Conservation (phyloP, 2,113 vertebrate genomes). For the Grantiella picta region DNA sequence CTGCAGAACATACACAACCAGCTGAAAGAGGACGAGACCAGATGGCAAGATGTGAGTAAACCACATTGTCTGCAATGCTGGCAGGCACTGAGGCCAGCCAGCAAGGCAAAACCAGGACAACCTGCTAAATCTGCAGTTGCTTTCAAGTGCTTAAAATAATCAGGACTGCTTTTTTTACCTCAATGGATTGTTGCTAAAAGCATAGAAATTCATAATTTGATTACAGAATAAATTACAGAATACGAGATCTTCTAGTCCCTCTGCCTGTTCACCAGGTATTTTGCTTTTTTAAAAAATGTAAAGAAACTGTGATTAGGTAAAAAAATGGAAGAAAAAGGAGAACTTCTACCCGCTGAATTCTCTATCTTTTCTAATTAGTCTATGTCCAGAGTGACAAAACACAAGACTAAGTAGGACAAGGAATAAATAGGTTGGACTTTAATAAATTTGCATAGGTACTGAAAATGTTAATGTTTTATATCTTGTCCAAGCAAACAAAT, state of each 20-base stretch:
- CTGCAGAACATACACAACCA: constrained; percentile 88
- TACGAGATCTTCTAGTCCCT: background rate
- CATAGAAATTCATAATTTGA: background rate
- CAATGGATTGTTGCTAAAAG: background rate
- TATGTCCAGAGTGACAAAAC: background rate
- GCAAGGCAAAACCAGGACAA: background rate
- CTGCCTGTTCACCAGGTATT: background rate
- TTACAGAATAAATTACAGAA: background rate
- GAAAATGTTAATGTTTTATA: background rate
- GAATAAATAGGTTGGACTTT: background rate
- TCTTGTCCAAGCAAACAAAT: background rate
- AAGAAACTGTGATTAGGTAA: background rate
- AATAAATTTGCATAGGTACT: background rate
- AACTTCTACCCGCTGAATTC: background rate
- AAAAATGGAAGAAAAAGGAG: background rate
- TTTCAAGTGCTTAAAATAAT: background rate
- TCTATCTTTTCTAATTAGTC: background rate
- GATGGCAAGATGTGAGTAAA: constrained; percentile 94
- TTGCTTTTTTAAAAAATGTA: background rate
- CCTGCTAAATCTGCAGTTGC: background rate
- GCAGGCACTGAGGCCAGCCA: background rate
- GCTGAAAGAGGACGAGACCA: constrained; percentile 91
- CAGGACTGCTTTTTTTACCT: background rate
- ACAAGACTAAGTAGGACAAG: background rate
- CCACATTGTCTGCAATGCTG: background rate